Evolutionary conservation across 2,113 vertebrate species (phyloP).

Genomic region (rat (Rattus norvegicus)): GRCr8 NC_086026.1:95275501-95276000

Average conservation of each 20-base stretch:
- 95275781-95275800: neutral
- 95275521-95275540: neutral
- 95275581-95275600: neutral
- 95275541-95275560: neutral
- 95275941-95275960: conserved; percentile 36
- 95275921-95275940: conserved; percentile 49
- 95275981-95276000: conserved; percentile 55
- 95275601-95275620: neutral
- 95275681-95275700: neutral
- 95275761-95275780: neutral
- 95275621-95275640: neutral
- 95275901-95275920: conserved; percentile 30
- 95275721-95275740: neutral
- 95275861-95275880: neutral
- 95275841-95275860: neutral
- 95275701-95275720: neutral
- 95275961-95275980: conserved; percentile 43
- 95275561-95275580: neutral
- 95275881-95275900: neutral
- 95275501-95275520: neutral
- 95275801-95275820: accelerated
- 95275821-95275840: neutral
- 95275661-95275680: neutral
- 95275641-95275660: neutral
- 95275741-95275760: neutral